These are phyloP conservation scores for Cerceris rybyensis DNA, from an alignment of 2,888 invertebrate species.

Conservation along the genomic window DNA sequence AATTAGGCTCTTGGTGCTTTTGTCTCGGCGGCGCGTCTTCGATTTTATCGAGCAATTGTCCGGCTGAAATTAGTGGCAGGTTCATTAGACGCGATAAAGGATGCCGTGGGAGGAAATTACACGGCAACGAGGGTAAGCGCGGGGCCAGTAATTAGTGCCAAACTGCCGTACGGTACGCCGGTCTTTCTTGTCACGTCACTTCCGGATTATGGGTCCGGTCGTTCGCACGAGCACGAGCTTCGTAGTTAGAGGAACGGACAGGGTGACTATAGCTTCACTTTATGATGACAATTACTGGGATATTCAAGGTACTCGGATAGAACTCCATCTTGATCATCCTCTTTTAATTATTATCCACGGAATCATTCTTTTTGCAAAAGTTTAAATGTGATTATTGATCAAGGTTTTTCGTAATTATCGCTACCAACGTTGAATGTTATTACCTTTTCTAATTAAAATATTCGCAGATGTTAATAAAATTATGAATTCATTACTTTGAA, in stretches of 20 bases:
- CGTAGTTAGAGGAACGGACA: slow-evolving; percentile 30
- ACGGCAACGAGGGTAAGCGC: slow-evolving; percentile 38
- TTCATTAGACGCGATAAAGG: slow-evolving; percentile 58
- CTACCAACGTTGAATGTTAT: neutral
- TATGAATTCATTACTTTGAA: no score
- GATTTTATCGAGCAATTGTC: slow-evolving; percentile 55
- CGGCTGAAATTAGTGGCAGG: slow-evolving; percentile 40
- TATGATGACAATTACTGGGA: slow-evolving; percentile 38
- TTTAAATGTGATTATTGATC: no score
- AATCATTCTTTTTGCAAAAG: neutral
- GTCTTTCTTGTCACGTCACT: slow-evolving; percentile 67
- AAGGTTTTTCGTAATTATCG: neutral
- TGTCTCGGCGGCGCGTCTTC: slow-evolving; percentile 34
- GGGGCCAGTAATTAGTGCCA: slow-evolving; percentile 60
- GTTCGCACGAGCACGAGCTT: slow-evolving; percentile 43
- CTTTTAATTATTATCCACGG: slow-evolving; percentile 14
- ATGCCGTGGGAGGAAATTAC: slow-evolving; percentile 52
- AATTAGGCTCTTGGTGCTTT: slow-evolving; percentile 30
- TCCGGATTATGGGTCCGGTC: slow-evolving; percentile 61
- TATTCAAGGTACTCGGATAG: slow-evolving; percentile 9
- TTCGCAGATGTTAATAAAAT: no score
- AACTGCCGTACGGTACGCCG: slow-evolving; percentile 50
- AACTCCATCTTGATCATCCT: slow-evolving; percentile 10
- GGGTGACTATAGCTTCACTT: slow-evolving; percentile 20
- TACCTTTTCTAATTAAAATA: no score